A percentile compares a stretch with the other conserved stretches of the same genome.
Conservation (phyloP, 2,888 invertebrate genomes). For the Clusia tigrina region DNA sequence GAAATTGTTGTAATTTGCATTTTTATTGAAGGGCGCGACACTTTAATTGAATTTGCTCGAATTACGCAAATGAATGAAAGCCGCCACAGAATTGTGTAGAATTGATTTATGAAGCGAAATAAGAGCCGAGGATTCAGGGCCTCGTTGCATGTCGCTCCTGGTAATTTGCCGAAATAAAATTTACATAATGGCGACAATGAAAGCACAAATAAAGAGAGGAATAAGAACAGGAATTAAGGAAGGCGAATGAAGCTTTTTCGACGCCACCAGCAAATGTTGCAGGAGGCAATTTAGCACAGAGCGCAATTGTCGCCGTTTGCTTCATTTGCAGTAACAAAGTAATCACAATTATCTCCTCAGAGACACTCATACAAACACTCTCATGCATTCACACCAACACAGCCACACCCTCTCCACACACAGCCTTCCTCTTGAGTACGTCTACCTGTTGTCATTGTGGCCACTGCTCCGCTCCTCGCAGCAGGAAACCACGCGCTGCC, state of each 20-base stretch:
- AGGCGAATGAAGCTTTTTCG: too few species aligned
- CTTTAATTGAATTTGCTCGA: neutral
- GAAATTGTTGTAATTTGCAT: neutral
- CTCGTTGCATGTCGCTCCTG: too few species aligned
- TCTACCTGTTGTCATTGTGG: conserved; percentile 15
- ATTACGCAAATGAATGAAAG: too few species aligned
- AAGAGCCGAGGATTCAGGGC: too few species aligned
- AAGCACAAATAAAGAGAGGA: too few species aligned
- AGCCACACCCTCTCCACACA: neutral
- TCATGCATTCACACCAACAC: neutral
- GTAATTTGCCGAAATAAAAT: too few species aligned
- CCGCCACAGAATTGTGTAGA: too few species aligned
- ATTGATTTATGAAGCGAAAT: too few species aligned
- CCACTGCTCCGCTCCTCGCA: neutral
- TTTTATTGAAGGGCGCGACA: conserved; percentile 6
- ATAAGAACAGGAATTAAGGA: too few species aligned
- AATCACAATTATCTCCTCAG: conserved; percentile 16
- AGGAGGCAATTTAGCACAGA: neutral
- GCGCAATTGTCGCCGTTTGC: neutral
- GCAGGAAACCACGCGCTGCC: neutral
- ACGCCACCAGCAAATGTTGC: neutral
- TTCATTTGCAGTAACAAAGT: neutral
- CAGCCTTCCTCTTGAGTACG: too few species aligned
- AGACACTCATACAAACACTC: conserved; percentile 6
- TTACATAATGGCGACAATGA: too few species aligned